Base-by-base conservation (phyloP, 2,797 vertebrate genomes). In the Anabas testudineus region DNA sequence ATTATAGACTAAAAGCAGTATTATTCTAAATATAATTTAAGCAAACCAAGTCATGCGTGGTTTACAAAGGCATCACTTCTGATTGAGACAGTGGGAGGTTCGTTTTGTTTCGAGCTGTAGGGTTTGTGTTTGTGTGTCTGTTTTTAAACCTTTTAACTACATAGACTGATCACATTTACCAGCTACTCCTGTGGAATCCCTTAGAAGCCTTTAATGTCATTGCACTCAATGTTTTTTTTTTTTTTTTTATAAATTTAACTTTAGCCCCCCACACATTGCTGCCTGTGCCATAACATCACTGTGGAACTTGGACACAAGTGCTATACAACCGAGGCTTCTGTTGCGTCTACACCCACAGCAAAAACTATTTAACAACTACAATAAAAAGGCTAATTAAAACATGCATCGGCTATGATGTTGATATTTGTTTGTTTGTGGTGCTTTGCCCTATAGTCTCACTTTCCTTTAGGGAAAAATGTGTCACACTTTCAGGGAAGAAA, bases 11-110 rank as follows among this genome's bases (percentile, higher is more conserved):
- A 91, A 93, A 92, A 90, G 86, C 95, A 96, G 94, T 95, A 92
- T 96, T 95, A 95, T 95, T 95, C 93, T 95, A 93, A 94, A 88
- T 94, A 89, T 96, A 94, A 96, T 95, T 96, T 95, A 96, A 94
- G 84, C 87, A 92, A 94, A 94, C 76, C 80, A 95, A 95, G 90
- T 90, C 93, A 91, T 92, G 89, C 87, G 90, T 92, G 90, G 92
- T 93, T 92, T 85, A 54, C 86, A 90, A 87, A 78, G 67, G 71
- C 75, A 78, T 90, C 88, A 83, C 84, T 90, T 85, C 83, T 86
- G 87, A 87, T 92, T 88, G 79, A 69, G 69, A 74, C 62, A 79
- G 78, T 86, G 80, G 85, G 80, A 81, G 65, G 69, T 87, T 88
- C 75, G 73, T 86, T 80, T 86, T 84, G 80, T 78, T 72, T 78